Evolutionary conservation across 2,888 invertebrate genomes (phyloP).

Genomic region (Blastobasis lacticolella): DNA sequence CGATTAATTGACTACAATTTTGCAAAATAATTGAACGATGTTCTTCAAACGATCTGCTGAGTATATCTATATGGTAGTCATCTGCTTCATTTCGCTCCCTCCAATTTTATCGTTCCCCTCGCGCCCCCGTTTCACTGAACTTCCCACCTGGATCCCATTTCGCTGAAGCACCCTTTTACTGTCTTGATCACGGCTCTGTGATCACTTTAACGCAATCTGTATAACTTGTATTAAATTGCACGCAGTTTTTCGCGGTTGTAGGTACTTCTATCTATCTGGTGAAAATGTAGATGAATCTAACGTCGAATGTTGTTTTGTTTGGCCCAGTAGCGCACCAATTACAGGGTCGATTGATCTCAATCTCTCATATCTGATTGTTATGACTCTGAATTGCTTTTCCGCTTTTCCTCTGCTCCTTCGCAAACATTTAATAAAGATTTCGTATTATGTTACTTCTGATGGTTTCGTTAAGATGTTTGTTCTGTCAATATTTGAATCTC

Average conservation of each 20-base stretch:
- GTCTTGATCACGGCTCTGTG: constrained; percentile 32
- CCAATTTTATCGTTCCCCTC: constrained; percentile 22
- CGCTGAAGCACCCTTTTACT: constrained; percentile 39
- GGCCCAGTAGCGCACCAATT: background rate
- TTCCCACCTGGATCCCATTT: constrained; percentile 40
- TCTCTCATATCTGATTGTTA: constrained; percentile 23
- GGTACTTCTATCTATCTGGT: background rate
- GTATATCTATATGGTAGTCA: constrained; percentile 26
- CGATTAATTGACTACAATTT: constrained; percentile 4
- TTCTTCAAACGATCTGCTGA: constrained; percentile 37
- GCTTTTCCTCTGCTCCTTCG: constrained; percentile 19
- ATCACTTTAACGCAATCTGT: constrained; percentile 34
- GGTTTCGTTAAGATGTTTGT: background rate
- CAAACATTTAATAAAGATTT: background rate
- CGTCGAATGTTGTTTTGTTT: background rate
- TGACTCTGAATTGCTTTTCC: constrained; percentile 21
- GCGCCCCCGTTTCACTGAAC: constrained; percentile 21
- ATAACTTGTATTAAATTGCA: constrained; percentile 13
- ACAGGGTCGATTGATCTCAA: constrained; percentile 20
- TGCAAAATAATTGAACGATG: constrained; percentile 24
- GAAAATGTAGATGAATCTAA: background rate
- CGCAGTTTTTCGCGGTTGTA: constrained; percentile 20
- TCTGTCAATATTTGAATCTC: background rate
- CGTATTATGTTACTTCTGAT: constrained; percentile 1
- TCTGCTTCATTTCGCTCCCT: constrained; percentile 32